Evolutionary conservation across 2,888 invertebrate genomes (phyloP).

Genomic region (Acanthosepion esculentum): DNA sequence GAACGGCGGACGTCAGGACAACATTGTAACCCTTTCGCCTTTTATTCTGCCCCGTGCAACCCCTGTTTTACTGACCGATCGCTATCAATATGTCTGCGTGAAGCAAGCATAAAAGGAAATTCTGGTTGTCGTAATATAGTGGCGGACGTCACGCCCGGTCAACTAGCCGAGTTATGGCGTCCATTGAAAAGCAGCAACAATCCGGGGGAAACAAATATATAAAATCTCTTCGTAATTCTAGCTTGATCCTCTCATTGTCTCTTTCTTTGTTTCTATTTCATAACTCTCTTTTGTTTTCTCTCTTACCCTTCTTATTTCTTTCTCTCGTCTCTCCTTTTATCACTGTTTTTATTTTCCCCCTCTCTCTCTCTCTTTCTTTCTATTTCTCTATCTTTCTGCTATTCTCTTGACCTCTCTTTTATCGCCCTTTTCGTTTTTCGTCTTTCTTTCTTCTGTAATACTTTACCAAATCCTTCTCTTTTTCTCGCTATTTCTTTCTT

Average conservation of each 20-base stretch:
- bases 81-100: not conserved
- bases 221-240: not conserved
- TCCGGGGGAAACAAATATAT: not conserved
- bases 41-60: not conserved
- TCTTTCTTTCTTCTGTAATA: no score
- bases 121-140: not conserved
- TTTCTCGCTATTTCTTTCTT: no score
- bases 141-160: not conserved
- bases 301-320: not conserved
- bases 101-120: not conserved
- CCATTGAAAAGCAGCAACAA: not conserved
- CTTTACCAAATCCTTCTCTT: no score
- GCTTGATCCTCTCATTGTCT: not conserved
- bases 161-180: not conserved
- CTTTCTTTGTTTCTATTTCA: not conserved
- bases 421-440: no score
- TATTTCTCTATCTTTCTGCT: no score
- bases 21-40: not conserved
- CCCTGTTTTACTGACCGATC: not conserved
- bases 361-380: no score
- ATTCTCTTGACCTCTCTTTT: no score
- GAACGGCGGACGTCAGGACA: not conserved
- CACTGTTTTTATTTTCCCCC: no score
- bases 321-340: not conserved
- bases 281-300: not conserved